These are phyloP conservation scores for Tachypleus tridentatus DNA, from an alignment of 1,140 invertebrate genomes.

Conservation along the genomic window DNA sequence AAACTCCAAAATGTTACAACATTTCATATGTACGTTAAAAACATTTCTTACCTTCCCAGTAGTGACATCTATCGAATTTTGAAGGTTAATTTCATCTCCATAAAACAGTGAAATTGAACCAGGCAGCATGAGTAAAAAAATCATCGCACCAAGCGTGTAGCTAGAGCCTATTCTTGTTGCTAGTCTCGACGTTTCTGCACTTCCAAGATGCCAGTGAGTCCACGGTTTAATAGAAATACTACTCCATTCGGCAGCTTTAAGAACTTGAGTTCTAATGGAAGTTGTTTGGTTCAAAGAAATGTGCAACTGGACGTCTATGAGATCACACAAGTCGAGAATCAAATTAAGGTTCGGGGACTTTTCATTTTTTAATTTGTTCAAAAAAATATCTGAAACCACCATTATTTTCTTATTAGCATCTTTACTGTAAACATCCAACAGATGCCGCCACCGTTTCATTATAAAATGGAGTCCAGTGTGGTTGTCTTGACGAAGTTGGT, in stretches of 20 bases:
- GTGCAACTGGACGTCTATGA: conserved; percentile 53
- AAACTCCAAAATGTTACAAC: too few species aligned
- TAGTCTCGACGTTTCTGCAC: conserved; percentile 44
- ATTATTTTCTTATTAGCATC: conserved; percentile 40
- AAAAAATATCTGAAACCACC: conserved; percentile 48
- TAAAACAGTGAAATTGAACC: conserved; percentile 68
- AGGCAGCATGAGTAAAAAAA: conserved; percentile 58
- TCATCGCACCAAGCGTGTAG: conserved; percentile 45
- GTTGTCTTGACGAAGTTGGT: conserved; percentile 38
- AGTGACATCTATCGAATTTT: conserved; percentile 16
- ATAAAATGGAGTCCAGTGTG: conserved; percentile 21
- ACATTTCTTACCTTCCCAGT: conserved; percentile 22
- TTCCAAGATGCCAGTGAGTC: conserved; percentile 56
- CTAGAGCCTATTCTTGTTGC: conserved; percentile 38
- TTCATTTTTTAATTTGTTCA: conserved; percentile 29
- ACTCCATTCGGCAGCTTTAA: not conserved
- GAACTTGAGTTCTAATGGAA: conserved; percentile 11
- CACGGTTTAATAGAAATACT: conserved; percentile 19
- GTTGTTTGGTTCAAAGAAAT: conserved; percentile 27
- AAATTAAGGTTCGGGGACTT: conserved; percentile 30
- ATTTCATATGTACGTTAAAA: not conserved
- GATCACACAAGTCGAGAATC: conserved; percentile 50
- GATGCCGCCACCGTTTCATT: conserved; percentile 47
- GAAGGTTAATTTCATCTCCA: conserved; percentile 56
- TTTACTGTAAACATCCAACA: conserved; percentile 31